Conservation (phyloP, 2,797 vertebrate genomes). For the Microtus agrestis region DNA sequence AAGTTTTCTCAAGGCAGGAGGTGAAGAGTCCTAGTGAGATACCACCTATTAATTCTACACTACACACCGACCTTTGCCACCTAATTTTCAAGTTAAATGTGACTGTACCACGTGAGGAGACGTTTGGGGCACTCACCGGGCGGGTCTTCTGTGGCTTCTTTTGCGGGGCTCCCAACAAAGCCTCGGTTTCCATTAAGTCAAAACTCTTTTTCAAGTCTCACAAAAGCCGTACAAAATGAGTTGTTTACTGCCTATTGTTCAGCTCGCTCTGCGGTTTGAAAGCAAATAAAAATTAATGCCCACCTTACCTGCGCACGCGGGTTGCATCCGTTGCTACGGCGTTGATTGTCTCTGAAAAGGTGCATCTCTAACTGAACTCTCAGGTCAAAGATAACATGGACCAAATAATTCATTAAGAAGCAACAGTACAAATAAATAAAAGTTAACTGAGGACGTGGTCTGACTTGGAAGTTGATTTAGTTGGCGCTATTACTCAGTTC, state of each 20-base stretch:
- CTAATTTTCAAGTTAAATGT: slow-evolving; percentile 84
- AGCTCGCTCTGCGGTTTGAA: slow-evolving; percentile 71
- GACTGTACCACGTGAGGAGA: slow-evolving; percentile 76
- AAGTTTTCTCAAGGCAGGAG: slow-evolving; percentile 86
- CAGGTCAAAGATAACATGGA: slow-evolving; percentile 60
- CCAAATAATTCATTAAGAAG: slow-evolving; percentile 68
- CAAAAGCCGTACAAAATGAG: slow-evolving; percentile 80
- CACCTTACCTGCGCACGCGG: slow-evolving; percentile 37
- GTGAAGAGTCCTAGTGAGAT: slow-evolving; percentile 86
- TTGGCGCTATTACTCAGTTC: not conserved
- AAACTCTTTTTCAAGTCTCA: slow-evolving; percentile 81
- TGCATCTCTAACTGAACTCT: slow-evolving; percentile 63
- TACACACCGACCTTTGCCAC: slow-evolving; percentile 88
- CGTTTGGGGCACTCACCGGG: slow-evolving; percentile 79
- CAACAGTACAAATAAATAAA: slow-evolving; percentile 19
- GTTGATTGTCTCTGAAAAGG: slow-evolving; percentile 63
- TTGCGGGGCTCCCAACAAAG: slow-evolving; percentile 73
- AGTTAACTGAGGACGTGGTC: not conserved
- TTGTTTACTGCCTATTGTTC: slow-evolving; percentile 74
- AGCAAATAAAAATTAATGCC: slow-evolving; percentile 78
- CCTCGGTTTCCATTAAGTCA: slow-evolving; percentile 82
- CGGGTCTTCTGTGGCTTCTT: slow-evolving; percentile 79
- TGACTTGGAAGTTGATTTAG: slow-evolving; percentile 9
- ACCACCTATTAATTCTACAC: slow-evolving; percentile 86
- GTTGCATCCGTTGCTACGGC: slow-evolving; percentile 57